Conservation (phyloP, 1,140 invertebrate genomes). For the Magallana gigas region DNA sequence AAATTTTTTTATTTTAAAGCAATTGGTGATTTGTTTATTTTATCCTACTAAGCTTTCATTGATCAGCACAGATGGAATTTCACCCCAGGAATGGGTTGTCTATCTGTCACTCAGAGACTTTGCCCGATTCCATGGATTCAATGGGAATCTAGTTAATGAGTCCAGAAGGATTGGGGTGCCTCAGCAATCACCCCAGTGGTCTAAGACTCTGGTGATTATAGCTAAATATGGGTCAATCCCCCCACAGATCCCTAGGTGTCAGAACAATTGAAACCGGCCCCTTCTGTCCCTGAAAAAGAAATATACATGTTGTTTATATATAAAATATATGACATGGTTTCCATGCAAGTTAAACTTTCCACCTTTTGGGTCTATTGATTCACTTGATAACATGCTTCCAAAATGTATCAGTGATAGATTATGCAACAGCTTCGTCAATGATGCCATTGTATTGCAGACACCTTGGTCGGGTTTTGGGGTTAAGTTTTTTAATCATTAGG, state of each 20-base stretch:
- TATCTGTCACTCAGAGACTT: neutral
- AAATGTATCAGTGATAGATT: slow-evolving; percentile 10
- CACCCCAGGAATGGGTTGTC: neutral
- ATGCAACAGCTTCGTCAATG: slow-evolving; percentile 5
- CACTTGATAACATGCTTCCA: neutral
- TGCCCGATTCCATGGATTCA: neutral
- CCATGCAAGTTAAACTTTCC: neutral
- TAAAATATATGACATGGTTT: neutral
- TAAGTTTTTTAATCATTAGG: slow-evolving; percentile 23
- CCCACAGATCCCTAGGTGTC: neutral
- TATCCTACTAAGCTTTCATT: too few species aligned
- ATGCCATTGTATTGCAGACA: neutral
- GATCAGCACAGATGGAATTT: too few species aligned
- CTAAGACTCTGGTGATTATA: neutral
- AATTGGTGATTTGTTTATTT: too few species aligned
- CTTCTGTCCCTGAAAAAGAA: too few species aligned
- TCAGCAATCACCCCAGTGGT: neutral
- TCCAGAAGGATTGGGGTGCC: neutral
- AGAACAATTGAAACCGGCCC: neutral
- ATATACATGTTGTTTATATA: neutral
- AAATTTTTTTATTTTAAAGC: too few species aligned
- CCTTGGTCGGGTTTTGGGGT: neutral
- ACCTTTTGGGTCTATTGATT: neutral
- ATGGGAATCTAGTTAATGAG: neutral
- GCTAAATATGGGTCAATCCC: neutral